Percentiles rank a stretch among this genome's conserved stretches.
Conservation (phyloP, 2,113 vertebrate species). For the Rhinoptilus africanus region DNA sequence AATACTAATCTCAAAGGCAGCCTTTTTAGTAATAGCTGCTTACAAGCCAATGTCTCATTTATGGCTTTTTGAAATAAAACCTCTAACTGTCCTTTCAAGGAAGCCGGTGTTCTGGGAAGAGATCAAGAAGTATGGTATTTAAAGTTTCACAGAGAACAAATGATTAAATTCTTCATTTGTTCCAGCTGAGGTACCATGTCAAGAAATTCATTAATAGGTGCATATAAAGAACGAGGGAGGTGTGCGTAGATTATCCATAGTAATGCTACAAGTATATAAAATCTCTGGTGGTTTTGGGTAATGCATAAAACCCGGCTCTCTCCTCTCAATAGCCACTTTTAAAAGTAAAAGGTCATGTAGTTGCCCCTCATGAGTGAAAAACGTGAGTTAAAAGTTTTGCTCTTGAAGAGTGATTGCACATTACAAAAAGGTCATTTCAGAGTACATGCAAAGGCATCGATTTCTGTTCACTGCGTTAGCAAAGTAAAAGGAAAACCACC, state of each 20-base stretch:
- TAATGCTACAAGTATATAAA: neutral
- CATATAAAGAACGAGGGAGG: neutral
- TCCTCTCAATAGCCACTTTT: neutral
- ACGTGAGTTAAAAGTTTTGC: neutral
- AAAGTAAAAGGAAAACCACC: neutral
- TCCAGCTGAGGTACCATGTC: slow-evolving; percentile 12
- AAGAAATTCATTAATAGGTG: neutral
- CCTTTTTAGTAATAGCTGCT: slow-evolving; percentile 38
- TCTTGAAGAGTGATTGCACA: slow-evolving; percentile 66
- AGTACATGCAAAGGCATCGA: neutral
- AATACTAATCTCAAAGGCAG: neutral
- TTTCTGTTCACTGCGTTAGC: neutral
- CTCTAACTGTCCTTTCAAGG: neutral
- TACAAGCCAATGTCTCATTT: neutral
- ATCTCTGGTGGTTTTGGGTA: neutral
- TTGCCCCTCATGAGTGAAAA: neutral
- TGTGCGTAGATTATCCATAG: neutral
- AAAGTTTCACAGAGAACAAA: neutral
- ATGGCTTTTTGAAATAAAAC: slow-evolving; percentile 64
- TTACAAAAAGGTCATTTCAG: neutral
- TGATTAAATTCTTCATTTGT: neutral
- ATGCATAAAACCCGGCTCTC: neutral
- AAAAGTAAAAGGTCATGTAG: neutral
- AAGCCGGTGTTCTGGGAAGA: neutral
- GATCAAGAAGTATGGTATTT: neutral